Evolutionary conservation across 1,140 invertebrate genomes (phyloP).

Genomic region (Venturia canescens): DNA sequence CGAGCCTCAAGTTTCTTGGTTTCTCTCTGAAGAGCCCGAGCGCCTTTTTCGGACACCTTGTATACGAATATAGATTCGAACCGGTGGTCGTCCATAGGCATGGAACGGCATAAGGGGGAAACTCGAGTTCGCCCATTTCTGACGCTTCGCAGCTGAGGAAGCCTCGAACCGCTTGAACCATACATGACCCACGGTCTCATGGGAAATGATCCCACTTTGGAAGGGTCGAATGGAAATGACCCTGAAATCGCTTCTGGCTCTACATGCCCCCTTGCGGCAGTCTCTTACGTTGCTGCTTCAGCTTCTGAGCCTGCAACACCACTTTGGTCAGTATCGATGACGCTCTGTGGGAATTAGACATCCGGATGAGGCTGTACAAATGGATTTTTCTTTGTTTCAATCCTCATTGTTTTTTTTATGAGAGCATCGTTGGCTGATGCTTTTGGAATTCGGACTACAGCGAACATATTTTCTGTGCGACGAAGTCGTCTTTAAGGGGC

Average conservation of each 20-base stretch:
- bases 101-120: slow-evolving; percentile 44
- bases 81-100: slow-evolving; percentile 38
- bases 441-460: no score
- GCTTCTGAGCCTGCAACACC: slow-evolving; percentile 14
- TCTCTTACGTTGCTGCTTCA: not conserved
- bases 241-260: slow-evolving; percentile 64
- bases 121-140: slow-evolving; percentile 57
- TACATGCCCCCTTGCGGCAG: not conserved
- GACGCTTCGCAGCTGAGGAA: slow-evolving; percentile 57
- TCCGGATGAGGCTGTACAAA: not conserved
- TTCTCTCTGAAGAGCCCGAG: no score
- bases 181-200: slow-evolving; percentile 59
- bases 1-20: no score
- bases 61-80: no score
- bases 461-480: no score
- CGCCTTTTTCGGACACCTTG: no score
- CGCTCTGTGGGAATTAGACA: slow-evolving; percentile 37
- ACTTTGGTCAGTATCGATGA: slow-evolving; percentile 44
- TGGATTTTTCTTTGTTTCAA: not conserved
- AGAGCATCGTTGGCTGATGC: not conserved
- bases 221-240: slow-evolving; percentile 75
- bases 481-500: no score
- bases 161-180: slow-evolving; percentile 50
- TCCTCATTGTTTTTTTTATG: not conserved
- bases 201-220: slow-evolving; percentile 77